Conservation (phyloP, 92 coral and sea anemone genomes). For the Palythoa grandiflora region DNA sequence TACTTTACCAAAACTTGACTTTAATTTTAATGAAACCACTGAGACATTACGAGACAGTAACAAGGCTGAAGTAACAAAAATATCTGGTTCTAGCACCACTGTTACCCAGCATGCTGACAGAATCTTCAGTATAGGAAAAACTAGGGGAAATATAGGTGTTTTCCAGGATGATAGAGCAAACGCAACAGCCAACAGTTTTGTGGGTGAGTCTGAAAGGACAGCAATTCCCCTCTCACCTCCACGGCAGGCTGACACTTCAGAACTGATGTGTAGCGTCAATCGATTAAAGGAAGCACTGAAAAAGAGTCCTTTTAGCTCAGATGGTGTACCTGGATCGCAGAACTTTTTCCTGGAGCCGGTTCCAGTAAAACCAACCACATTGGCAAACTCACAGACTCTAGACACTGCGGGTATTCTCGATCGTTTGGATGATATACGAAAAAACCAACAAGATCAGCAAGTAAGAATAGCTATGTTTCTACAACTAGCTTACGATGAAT, state of each 20-base stretch:
- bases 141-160: not conserved
- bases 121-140: not conserved
- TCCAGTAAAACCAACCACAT: not conserved
- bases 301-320: not conserved
- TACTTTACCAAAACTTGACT: conserved; percentile 34
- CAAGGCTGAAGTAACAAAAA: not conserved
- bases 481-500: not conserved
- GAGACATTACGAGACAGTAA: not conserved
- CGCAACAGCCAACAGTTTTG: not conserved
- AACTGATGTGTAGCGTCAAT: conserved; percentile 22
- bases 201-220: not conserved
- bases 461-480: not conserved
- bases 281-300: conserved; percentile 28
- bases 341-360: not conserved
- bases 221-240: conserved; percentile 42
- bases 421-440: not conserved
- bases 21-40: conserved; percentile 6
- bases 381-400: not conserved
- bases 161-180: not conserved
- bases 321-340: not conserved
- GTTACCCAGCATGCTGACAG: not conserved
- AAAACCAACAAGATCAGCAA: not conserved
- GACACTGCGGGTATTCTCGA: not conserved
- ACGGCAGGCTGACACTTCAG: conserved; percentile 36
- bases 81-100: not conserved